These are phyloP conservation scores for Apeira syringaria DNA, from an alignment of 2,888 invertebrate species.

Conservation along the genomic window DNA sequence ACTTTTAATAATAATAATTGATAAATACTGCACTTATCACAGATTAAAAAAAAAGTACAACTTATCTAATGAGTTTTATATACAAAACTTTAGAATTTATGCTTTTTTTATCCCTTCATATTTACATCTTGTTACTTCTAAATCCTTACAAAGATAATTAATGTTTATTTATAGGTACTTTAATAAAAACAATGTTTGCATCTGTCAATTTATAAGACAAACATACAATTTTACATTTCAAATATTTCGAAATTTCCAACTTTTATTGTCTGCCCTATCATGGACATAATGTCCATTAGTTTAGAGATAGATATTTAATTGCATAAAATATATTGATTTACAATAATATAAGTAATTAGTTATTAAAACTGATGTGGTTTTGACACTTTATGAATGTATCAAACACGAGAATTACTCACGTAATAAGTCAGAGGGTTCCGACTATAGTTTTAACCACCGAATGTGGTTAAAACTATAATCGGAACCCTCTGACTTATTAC, in stretches of 20 bases:
- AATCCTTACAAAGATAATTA: conserved; percentile 40
- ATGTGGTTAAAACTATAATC: no score
- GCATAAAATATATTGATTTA: conserved; percentile 23
- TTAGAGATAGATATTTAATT: conserved; percentile 12
- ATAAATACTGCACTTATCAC: conserved; percentile 60
- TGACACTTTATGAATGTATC: no score
- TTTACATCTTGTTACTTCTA: conserved; percentile 57
- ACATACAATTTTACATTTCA: conserved; percentile 6
- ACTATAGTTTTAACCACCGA: no score
- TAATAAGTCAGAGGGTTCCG: no score
- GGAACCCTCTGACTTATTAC: no score
- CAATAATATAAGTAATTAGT: background rate
- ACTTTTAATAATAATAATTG: conserved; percentile 40
- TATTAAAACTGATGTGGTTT: no score
- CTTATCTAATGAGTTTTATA: conserved; percentile 55
- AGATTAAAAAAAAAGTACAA: conserved; percentile 53
- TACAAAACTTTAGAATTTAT: conserved; percentile 80
- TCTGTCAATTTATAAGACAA: conserved; percentile 4
- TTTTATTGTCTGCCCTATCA: conserved; percentile 52
- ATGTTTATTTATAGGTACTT: conserved; percentile 16
- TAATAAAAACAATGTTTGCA: conserved; percentile 4
- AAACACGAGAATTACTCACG: no score
- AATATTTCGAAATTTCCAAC: conserved; percentile 16
- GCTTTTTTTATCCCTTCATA: conserved; percentile 67
- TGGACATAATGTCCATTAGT: conserved; percentile 26